A percentile compares a stretch with the other conserved stretches of the same genome.
These are phyloP conservation scores for Heliothis subflexa DNA, from an alignment of 1,140 invertebrate genomes.

Conservation along the genomic window DNA sequence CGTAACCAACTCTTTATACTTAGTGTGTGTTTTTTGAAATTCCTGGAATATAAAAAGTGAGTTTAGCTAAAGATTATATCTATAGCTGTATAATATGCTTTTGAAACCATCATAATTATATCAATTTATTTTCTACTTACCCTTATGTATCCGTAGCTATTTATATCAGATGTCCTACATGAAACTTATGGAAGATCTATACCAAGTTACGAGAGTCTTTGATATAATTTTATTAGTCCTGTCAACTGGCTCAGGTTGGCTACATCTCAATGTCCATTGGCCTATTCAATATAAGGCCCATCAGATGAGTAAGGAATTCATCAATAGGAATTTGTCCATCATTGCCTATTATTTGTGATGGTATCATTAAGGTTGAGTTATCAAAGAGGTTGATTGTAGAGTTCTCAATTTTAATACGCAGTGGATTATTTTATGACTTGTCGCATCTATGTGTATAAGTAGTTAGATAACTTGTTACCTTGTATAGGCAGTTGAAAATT, in stretches of 20 bases:
- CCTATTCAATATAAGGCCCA: conserved; percentile 1
- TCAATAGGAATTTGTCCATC: conserved; percentile 25
- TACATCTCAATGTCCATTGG: conserved; percentile 10
- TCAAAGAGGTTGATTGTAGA: background rate
- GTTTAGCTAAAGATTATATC: too few species aligned
- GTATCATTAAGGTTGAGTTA: background rate
- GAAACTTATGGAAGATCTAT: conserved; percentile 8
- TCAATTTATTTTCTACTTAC: too few species aligned
- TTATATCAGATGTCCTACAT: too few species aligned
- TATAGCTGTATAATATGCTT: too few species aligned
- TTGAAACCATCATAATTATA: too few species aligned
- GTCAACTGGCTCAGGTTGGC: background rate
- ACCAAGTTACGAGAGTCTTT: conserved; percentile 25
- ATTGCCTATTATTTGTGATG: conserved; percentile 5
- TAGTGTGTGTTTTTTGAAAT: too few species aligned
- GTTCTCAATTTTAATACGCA: background rate
- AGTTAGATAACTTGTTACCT: too few species aligned
- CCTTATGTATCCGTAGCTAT: too few species aligned
- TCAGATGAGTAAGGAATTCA: conserved; percentile 26
- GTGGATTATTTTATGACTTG: background rate
- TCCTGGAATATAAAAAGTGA: too few species aligned
- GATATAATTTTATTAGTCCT: conserved; percentile 20
- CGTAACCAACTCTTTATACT: too few species aligned
- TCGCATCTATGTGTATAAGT: background rate
- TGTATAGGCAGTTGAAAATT: too few species aligned